Evolutionary conservation across 2,113 vertebrate species (phyloP).

Genomic region (Melospiza melodia): DNA sequence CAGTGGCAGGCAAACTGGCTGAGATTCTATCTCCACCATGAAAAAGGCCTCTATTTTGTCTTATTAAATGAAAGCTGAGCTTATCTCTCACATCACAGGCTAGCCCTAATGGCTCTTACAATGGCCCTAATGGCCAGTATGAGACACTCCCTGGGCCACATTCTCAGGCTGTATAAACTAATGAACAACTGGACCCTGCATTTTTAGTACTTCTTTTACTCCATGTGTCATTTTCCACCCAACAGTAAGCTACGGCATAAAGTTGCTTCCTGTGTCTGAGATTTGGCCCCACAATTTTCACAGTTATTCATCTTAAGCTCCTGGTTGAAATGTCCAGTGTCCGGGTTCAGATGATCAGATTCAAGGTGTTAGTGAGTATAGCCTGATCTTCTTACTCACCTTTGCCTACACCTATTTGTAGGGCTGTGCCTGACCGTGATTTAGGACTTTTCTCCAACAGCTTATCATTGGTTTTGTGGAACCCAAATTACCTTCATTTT

Average conservation of each 20-base stretch:
- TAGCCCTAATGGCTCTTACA: conserved; percentile 37
- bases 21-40: conserved; percentile 22
- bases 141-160: conserved; percentile 1
- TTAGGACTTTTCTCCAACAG: neutral
- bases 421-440: neutral
- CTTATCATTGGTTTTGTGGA: conserved; percentile 27
- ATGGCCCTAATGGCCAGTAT: conserved; percentile 10
- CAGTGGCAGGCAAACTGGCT: neutral
- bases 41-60: conserved; percentile 49
- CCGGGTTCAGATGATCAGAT: neutral
- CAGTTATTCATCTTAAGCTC: neutral
- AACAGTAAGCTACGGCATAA: neutral
- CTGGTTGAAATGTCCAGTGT: neutral
- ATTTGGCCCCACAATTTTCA: neutral
- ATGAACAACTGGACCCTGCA: neutral
- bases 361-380: neutral
- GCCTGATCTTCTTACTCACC: neutral
- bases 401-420: neutral
- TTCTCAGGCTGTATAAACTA: conserved; percentile 24
- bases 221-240: neutral
- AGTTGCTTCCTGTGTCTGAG: neutral
- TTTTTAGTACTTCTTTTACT: conserved; percentile 26
- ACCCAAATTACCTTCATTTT: conserved; percentile 54
- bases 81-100: conserved; percentile 41
- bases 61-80: conserved; percentile 62